These are phyloP conservation scores for Notarius lentiginosus DNA, from an alignment of 2,113 vertebrate genomes.

Conservation along the genomic window DNA sequence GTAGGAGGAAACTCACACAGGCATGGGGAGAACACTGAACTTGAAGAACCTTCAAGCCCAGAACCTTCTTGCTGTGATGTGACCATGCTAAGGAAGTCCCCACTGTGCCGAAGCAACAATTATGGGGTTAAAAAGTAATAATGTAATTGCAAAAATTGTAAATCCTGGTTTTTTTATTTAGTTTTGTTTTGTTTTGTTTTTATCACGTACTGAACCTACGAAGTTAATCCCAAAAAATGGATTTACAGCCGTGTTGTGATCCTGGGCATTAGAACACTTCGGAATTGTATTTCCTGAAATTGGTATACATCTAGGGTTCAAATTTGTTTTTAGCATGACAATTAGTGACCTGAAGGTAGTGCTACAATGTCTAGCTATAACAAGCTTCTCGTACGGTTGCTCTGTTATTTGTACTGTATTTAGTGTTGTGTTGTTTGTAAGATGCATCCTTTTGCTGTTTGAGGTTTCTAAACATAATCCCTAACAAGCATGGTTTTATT, in stretches of 20 bases:
- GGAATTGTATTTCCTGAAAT: background rate
- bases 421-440: conserved; percentile 7
- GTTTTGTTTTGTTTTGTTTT: no score
- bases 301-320: background rate
- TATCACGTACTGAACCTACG: background rate
- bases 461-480: conserved; percentile 42
- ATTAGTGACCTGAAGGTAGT: background rate
- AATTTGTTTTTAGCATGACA: background rate
- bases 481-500: conserved; percentile 48
- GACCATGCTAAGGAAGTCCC: no score
- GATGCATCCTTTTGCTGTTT: conserved; percentile 4
- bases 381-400: background rate
- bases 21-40: no score
- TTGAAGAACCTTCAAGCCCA: no score
- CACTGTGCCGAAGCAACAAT: no score
- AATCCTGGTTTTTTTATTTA: no score
- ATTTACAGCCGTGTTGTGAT: background rate
- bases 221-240: background rate
- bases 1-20: no score
- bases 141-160: no score
- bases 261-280: background rate
- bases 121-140: no score
- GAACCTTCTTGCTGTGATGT: no score
- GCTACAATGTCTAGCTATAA: background rate
- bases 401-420: background rate